A percentile compares a stretch with the other conserved stretches of the same genome.
Evolutionary conservation across 2,888 invertebrate species (phyloP).

Genomic region (Drosophila subquinaria): DNA sequence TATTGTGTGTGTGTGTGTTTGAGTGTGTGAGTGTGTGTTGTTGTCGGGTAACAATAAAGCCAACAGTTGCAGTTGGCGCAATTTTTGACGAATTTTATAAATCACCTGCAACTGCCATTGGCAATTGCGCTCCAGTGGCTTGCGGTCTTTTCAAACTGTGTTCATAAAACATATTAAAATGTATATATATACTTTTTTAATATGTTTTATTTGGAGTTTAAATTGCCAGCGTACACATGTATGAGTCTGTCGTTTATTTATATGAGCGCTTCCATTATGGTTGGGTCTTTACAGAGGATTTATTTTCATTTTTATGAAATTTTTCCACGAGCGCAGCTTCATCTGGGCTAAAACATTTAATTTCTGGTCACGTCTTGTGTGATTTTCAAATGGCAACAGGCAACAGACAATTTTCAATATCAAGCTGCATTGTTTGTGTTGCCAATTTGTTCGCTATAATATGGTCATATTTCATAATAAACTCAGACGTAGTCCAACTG

Average conservation of each 20-base stretch:
- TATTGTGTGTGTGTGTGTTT: background rate
- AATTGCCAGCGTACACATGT: constrained; percentile 2
- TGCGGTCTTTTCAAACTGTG: constrained; percentile 24
- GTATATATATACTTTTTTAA: constrained; percentile 16
- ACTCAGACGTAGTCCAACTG: constrained; percentile 5
- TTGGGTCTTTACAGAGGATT: constrained; percentile 61
- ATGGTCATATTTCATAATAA: constrained; percentile 54
- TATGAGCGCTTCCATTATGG: constrained; percentile 37
- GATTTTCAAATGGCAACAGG: constrained; percentile 70
- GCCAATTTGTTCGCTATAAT: constrained; percentile 45
- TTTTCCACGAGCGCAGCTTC: constrained; percentile 57
- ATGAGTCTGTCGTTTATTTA: constrained; percentile 23
- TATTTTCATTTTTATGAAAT: constrained; percentile 71
- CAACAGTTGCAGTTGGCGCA: constrained; percentile 34
- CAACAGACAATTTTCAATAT: constrained; percentile 58
- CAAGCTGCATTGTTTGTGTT: constrained; percentile 38
- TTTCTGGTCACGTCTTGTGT: constrained; percentile 78
- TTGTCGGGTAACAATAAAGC: constrained; percentile 41
- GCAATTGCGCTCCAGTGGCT: constrained; percentile 41
- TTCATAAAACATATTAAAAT: constrained; percentile 70
- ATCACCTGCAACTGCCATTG: constrained; percentile 58
- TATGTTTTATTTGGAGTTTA: constrained; percentile 24
- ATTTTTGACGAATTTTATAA: constrained; percentile 69
- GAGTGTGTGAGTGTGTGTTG: background rate
- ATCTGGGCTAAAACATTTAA: constrained; percentile 63